Percentiles rank a stretch among this genome's conserved stretches.
These are phyloP conservation scores for Hippocampus zosterae DNA, from an alignment of 2,113 vertebrate species.

Conservation along the genomic window DNA sequence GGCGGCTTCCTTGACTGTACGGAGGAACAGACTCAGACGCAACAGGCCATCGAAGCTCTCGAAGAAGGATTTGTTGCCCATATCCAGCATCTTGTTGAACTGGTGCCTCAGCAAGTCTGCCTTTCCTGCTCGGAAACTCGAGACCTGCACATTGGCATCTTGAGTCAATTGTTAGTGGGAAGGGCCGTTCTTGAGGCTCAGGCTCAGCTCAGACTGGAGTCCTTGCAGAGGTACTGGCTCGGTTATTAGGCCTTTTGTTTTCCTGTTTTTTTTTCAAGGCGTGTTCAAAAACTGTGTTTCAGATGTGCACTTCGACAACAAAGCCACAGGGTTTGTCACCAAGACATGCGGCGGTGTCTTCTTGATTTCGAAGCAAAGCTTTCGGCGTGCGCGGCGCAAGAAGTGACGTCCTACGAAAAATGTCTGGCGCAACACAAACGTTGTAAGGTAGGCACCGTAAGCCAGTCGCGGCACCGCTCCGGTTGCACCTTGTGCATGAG, in stretches of 20 bases:
- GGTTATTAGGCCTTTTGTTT: not conserved
- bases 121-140: conserved; percentile 62
- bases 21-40: conserved; percentile 50
- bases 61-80: conserved; percentile 71
- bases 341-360: conserved; percentile 69
- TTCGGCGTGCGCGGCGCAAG: conserved; percentile 50
- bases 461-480: no score
- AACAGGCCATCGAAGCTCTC: conserved; percentile 42
- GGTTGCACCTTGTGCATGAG: not conserved
- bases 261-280: not conserved
- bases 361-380: conserved; percentile 69
- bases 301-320: conserved; percentile 76
- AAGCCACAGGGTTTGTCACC: conserved; percentile 64
- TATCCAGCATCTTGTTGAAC: conserved; percentile 62
- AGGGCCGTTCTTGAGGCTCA: conserved; percentile 66
- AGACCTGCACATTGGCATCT: conserved; percentile 61
- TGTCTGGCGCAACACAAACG: conserved; percentile 71
- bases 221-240: conserved; percentile 60
- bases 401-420: conserved; percentile 77
- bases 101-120: conserved; percentile 60
- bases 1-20: conserved; percentile 61
- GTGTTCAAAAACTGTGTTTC: not conserved
- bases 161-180: conserved; percentile 71
- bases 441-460: conserved; percentile 68
- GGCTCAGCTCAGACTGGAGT: conserved; percentile 59